Evolutionary conservation across 2,113 vertebrate species (phyloP), one percentile per base, ranked within the genome.

Genomic region (Hippoglossus stenolepis): DNA sequence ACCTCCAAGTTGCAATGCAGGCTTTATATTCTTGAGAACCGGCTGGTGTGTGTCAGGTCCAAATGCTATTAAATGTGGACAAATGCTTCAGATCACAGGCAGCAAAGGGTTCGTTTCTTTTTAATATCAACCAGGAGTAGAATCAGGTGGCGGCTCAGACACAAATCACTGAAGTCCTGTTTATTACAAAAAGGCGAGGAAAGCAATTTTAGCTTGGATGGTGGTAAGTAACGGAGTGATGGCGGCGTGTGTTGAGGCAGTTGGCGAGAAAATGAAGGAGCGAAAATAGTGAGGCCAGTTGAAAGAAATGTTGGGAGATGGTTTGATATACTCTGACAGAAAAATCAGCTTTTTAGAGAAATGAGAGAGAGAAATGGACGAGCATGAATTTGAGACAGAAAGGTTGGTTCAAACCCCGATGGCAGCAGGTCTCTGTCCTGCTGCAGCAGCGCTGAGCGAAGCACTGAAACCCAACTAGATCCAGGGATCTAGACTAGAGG

Each of bases 51-150:
- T 54, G 38, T 76, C 63, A 26, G 49, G 65, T 75, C 15, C 75
- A 71, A 86, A 85, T 60, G 47, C 56, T 75, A 65, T 87, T 83
- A 71, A 87, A 82, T 81, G 72, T 83, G 87, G 70, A 89, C 81
- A 88, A 76, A 91, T 69, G 70, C 77, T 66, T 70, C 20, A 40
- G 57, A 75, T 70, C 59, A 77, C 61, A 61, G 60, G 67, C 72
- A 66, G 78, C 60, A 82, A 65, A 79, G 65, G 54, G 84, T 90
- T 85, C 58, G 57, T 74, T 87, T 83, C 65, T 87, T 82, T 86
- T 86, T 88, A 89, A 89, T 83, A 87, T 89, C 70, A 84, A 68
- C 58, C 71, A 80, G 71, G 69, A 90, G 83, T 80, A 82, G 82
- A 87, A 80, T 86, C 71, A 89, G 84, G 81, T 82, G 64, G 65